Conservation (phyloP, 2,888 invertebrate species). For the Poecilus cupreus region DNA sequence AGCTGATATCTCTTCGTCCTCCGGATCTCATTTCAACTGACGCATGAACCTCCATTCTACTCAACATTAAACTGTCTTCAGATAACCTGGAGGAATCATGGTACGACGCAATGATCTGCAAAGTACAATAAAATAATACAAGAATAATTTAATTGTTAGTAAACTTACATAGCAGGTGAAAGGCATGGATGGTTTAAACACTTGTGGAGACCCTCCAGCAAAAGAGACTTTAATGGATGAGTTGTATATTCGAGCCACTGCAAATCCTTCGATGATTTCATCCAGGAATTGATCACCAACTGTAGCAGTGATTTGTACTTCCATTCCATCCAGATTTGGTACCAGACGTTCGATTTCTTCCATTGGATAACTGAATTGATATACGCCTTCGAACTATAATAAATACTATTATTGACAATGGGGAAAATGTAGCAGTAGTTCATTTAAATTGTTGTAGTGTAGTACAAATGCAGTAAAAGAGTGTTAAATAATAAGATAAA, state of each 20-base stretch:
- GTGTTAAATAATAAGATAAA: constrained; percentile 13
- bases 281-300: constrained; percentile 92
- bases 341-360: constrained; percentile 82
- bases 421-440: background rate
- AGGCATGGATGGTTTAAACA: constrained; percentile 97
- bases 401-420: background rate
- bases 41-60: constrained; percentile 81
- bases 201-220: constrained; percentile 92
- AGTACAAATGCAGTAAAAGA: background rate
- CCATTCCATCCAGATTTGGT: constrained; percentile 83
- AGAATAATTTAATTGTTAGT: background rate
- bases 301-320: constrained; percentile 88
- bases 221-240: constrained; percentile 89
- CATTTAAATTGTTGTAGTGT: background rate
- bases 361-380: constrained; percentile 91
- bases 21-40: constrained; percentile 78
- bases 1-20: constrained; percentile 79
- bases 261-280: constrained; percentile 89
- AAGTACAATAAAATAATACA: constrained; percentile 42
- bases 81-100: constrained; percentile 91
- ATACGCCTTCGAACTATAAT: constrained; percentile 88
- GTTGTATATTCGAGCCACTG: constrained; percentile 90
- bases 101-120: constrained; percentile 89
- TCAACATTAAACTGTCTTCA: constrained; percentile 77
- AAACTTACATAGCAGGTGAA: constrained; percentile 86